These are phyloP conservation scores for Achlya flavicornis DNA, from an alignment of 2,888 invertebrate genomes.

Conservation along the genomic window DNA sequence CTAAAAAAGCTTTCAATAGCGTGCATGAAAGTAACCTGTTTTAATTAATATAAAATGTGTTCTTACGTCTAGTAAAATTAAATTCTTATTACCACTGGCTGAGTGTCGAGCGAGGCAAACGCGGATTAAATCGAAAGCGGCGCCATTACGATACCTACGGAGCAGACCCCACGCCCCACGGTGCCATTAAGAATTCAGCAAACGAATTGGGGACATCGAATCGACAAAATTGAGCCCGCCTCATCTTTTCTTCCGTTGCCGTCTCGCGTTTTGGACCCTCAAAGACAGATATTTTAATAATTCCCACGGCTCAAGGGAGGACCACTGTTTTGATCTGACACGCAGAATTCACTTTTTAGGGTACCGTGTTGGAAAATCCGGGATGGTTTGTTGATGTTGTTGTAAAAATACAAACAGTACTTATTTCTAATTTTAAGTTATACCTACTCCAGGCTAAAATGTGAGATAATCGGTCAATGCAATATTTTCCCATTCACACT, in stretches of 20 bases:
- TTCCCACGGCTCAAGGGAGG: slow-evolving; percentile 58
- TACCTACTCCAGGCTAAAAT: not conserved
- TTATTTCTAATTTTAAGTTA: not conserved
- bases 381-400: no score
- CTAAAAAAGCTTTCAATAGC: not conserved
- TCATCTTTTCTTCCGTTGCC: slow-evolving; percentile 76
- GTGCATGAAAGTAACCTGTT: not conserved
- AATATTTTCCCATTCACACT: no score
- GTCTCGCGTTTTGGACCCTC: slow-evolving; percentile 61
- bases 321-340: slow-evolving; percentile 75
- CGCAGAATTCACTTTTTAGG: slow-evolving; percentile 59
- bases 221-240: slow-evolving; percentile 78
- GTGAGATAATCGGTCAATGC: no score
- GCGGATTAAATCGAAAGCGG: slow-evolving; percentile 76
- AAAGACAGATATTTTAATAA: slow-evolving; percentile 76
- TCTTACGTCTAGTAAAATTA: slow-evolving; percentile 49
- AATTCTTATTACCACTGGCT: slow-evolving; percentile 58
- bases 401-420: not conserved
- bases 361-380: not conserved
- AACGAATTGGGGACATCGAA: slow-evolving; percentile 80
- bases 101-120: slow-evolving; percentile 50
- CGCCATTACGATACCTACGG: slow-evolving; percentile 58
- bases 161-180: slow-evolving; percentile 66
- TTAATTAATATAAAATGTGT: slow-evolving; percentile 16
- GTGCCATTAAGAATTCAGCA: slow-evolving; percentile 77